phyloP scores from a whole-genome alignment of 2,113 vertebrate species.

The Alouatta palliata region DNA sequence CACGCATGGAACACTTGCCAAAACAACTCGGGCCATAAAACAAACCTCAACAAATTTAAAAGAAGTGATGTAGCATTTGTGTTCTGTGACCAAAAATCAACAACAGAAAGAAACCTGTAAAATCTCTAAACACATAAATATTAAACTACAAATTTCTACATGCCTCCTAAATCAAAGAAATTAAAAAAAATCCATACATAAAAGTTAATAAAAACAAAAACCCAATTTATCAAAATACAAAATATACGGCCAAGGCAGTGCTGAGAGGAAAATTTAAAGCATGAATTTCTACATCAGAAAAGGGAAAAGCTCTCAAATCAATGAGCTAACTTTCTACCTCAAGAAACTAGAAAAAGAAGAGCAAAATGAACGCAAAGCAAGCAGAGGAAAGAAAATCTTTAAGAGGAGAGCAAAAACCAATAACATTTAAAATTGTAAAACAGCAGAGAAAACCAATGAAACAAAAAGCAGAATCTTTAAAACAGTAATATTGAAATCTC shows the following conservation, averaged over 20 bases:
- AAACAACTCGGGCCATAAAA: background rate
- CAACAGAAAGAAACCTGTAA: background rate
- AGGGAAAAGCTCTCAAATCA: background rate
- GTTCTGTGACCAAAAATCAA: background rate
- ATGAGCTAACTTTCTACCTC: background rate
- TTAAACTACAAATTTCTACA: background rate
- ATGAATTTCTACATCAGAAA: background rate
- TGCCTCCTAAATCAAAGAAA: background rate
- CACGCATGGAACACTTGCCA: background rate
- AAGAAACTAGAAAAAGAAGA: background rate
- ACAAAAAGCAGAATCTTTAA: background rate
- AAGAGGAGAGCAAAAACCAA: background rate
- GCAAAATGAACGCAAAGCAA: background rate
- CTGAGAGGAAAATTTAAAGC: background rate
- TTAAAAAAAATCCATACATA: background rate
- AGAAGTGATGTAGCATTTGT: background rate
- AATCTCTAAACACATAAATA: background rate
- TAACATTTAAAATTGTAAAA: background rate
- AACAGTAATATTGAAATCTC: background rate
- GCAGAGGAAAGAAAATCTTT: background rate
- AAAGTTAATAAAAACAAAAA: constrained; percentile 14
- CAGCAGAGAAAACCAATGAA: background rate
- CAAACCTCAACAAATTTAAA: background rate
- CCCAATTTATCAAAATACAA: background rate
- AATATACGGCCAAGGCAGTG: background rate